Evolutionary conservation across 2,888 invertebrate species (phyloP).

Genomic region (Chironomus riparius): DNA sequence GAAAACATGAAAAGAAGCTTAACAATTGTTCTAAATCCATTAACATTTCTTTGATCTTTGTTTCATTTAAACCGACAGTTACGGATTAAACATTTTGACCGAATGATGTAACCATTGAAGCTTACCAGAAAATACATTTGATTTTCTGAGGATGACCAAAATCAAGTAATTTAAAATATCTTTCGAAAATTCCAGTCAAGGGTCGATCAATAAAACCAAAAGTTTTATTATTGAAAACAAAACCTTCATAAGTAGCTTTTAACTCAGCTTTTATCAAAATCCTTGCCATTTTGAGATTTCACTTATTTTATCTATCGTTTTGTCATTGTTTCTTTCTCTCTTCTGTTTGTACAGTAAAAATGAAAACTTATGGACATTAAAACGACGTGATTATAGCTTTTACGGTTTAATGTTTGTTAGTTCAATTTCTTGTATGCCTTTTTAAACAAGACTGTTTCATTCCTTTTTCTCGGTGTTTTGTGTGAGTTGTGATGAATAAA

Average conservation of each 20-base stretch:
- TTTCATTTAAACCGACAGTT: too few species aligned
- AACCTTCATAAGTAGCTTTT: not conserved
- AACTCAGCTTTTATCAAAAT: not conserved
- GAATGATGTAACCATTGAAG: too few species aligned
- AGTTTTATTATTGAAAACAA: not conserved
- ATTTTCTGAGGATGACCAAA: too few species aligned
- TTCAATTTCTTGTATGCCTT: not conserved
- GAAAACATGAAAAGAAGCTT: too few species aligned
- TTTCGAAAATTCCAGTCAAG: too few species aligned
- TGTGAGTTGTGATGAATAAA: not conserved
- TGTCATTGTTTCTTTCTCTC: not conserved
- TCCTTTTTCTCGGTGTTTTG: not conserved
- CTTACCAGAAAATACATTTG: too few species aligned
- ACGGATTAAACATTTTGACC: too few species aligned
- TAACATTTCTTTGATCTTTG: too few species aligned
- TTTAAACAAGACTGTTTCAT: too few species aligned
- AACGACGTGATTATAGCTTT: not conserved
- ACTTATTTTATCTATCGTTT: not conserved
- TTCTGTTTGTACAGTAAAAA: not conserved
- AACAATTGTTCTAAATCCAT: too few species aligned
- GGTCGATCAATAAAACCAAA: too few species aligned
- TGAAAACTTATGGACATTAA: not conserved
- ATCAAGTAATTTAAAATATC: too few species aligned
- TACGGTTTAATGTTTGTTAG: not conserved
- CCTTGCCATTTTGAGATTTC: not conserved